phyloP scores from a whole-genome alignment of 23 tunicate genomes.

The Diplosoma virens region DNA sequence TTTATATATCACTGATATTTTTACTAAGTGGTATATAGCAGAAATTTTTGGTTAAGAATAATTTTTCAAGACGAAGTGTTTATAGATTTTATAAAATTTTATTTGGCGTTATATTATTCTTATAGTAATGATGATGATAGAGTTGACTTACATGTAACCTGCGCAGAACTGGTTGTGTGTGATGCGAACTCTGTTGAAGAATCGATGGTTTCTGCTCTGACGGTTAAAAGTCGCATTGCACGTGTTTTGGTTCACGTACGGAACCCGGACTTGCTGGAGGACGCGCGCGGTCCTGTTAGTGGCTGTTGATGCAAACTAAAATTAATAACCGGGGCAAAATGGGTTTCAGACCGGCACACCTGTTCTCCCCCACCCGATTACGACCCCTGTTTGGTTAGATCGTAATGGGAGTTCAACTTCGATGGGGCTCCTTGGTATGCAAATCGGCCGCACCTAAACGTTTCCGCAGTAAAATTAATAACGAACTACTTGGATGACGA shows the following conservation, averaged over 20 bases:
- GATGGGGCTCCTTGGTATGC: conserved; percentile 45
- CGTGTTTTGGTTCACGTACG: conserved; percentile 1
- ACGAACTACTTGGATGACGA: too few species aligned
- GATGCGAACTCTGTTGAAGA: neutral
- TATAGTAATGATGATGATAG: too few species aligned
- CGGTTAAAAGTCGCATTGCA: neutral
- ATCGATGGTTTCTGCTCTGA: neutral
- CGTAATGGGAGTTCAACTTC: conserved; percentile 40
- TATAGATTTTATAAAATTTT: too few species aligned
- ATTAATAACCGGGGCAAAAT: too few species aligned
- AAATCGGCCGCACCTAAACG: conserved; percentile 69
- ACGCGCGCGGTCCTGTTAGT: neutral
- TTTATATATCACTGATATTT: neutral
- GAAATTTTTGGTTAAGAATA: neutral
- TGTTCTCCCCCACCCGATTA: conserved; percentile 68
- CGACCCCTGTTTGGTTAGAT: conserved; percentile 40
- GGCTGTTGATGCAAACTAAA: too few species aligned
- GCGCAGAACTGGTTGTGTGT: conserved; percentile 29
- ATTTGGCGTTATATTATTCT: too few species aligned
- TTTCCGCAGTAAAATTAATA: too few species aligned
- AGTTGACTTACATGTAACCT: conserved; percentile 20
- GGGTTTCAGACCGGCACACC: too few species aligned
- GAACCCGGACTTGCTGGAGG: conserved; percentile 8
- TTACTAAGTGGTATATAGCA: neutral
- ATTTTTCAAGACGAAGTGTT: too few species aligned